Evolutionary conservation across 2,113 vertebrate genomes (phyloP).

Genomic region (Mellivora capensis): DNA sequence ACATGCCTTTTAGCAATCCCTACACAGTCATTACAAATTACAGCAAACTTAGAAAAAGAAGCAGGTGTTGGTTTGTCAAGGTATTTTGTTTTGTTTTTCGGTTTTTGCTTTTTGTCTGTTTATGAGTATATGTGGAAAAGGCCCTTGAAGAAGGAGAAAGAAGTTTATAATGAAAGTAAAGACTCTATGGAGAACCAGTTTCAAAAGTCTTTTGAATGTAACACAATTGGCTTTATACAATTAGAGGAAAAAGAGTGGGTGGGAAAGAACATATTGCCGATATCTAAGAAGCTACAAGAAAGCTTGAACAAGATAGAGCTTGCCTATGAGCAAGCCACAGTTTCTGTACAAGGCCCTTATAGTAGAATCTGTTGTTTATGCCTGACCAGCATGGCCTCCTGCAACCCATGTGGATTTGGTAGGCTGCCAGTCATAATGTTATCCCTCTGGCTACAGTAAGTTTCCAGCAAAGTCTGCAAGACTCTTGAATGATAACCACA

Average conservation of each 20-base stretch:
- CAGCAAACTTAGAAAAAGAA: background rate
- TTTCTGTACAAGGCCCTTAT: background rate
- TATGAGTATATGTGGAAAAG: background rate
- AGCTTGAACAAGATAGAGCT: background rate
- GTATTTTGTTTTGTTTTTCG: background rate
- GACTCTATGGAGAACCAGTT: background rate
- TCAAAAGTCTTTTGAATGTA: background rate
- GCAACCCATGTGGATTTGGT: background rate
- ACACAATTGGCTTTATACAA: background rate
- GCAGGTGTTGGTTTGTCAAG: background rate
- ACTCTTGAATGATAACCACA: background rate
- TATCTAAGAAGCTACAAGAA: background rate
- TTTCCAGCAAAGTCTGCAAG: background rate
- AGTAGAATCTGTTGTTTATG: background rate
- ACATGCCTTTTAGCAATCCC: background rate
- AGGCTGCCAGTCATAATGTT: background rate
- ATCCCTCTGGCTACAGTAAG: background rate
- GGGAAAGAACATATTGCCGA: background rate
- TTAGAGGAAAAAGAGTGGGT: background rate
- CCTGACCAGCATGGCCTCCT: background rate
- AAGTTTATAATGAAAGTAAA: background rate
- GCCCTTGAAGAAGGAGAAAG: background rate
- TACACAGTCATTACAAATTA: background rate
- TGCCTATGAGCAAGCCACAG: background rate
- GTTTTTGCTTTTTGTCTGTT: background rate